phyloP scores from a whole-genome alignment of 2,113 vertebrate species.

The Tyto alba region DNA sequence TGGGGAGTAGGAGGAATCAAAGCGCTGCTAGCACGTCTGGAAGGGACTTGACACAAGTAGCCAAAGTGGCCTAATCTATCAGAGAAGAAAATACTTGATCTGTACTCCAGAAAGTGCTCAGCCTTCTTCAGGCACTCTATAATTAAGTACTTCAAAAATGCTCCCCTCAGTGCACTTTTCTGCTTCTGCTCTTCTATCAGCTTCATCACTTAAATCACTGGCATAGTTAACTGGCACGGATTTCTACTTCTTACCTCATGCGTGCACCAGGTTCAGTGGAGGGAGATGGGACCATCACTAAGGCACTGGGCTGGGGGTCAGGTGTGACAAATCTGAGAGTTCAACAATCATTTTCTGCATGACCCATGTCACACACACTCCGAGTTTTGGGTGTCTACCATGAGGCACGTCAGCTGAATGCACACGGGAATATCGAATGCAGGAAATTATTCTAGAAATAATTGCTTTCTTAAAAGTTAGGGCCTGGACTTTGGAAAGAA shows the following conservation, averaged over 20 bases:
- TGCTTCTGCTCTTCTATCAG: neutral
- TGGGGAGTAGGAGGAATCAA: neutral
- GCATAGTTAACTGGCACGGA: neutral
- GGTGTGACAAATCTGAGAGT: neutral
- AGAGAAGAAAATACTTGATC: neutral
- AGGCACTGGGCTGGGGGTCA: neutral
- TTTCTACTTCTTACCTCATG: neutral
- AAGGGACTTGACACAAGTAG: conserved; percentile 5
- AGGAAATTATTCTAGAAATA: neutral
- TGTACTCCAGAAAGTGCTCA: neutral
- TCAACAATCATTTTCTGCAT: neutral
- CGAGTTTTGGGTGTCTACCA: neutral
- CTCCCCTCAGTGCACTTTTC: neutral
- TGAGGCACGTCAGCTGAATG: neutral
- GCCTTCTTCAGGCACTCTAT: neutral
- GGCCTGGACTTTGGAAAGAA: neutral
- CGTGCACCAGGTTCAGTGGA: neutral
- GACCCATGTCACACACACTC: rapidly evolving
- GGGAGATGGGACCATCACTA: neutral
- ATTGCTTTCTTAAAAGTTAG: neutral
- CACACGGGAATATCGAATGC: neutral
- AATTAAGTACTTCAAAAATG: conserved; percentile 7
- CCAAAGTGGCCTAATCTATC: neutral
- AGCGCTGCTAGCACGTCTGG: neutral
- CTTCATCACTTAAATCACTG: neutral